Evolutionary conservation across 1,140 invertebrate genomes (phyloP).

Genomic region (Aphelinus atriplicis): DNA sequence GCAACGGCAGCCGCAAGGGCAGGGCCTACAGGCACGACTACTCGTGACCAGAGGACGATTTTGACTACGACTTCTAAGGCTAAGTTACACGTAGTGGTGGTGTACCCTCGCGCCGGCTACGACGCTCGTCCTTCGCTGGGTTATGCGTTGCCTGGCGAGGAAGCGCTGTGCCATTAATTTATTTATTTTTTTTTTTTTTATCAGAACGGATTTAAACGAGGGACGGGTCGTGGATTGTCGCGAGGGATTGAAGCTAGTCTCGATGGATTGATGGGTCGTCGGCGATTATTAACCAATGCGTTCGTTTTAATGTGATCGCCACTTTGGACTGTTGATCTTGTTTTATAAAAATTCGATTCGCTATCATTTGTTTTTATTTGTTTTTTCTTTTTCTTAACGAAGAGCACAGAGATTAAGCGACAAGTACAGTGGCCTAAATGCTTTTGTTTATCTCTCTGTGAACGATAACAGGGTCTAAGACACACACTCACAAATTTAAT

Average conservation of each 20-base stretch:
- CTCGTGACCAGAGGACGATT: slow-evolving; percentile 68
- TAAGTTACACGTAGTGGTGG: not conserved
- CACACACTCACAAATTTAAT: not conserved
- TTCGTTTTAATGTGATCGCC: slow-evolving; percentile 21
- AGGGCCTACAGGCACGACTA: slow-evolving; percentile 71
- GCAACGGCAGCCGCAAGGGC: slow-evolving; percentile 69
- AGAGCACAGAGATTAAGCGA: slow-evolving; percentile 24
- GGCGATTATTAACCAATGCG: slow-evolving; percentile 17
- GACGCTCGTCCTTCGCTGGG: too few species aligned
- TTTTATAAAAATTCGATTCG: not conserved
- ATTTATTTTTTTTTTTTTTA: too few species aligned
- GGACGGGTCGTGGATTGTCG: slow-evolving; percentile 3
- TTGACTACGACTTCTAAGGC: slow-evolving; percentile 13
- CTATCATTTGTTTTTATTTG: not conserved
- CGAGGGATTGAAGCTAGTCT: slow-evolving; percentile 33
- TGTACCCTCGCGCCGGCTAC: too few species aligned
- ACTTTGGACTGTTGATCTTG: slow-evolving; percentile 22
- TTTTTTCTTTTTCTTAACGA: slow-evolving; percentile 33
- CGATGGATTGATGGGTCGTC: not conserved
- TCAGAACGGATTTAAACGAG: too few species aligned
- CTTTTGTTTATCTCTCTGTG: slow-evolving; percentile 22
- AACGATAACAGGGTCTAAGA: slow-evolving; percentile 44
- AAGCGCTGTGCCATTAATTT: not conserved
- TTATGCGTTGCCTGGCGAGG: not conserved
- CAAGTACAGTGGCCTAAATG: slow-evolving; percentile 31